Percentiles rank a stretch among this genome's conserved stretches.
phyloP scores from a whole-genome alignment of 2,797 vertebrate genomes.

The Helostoma temminkii region DNA sequence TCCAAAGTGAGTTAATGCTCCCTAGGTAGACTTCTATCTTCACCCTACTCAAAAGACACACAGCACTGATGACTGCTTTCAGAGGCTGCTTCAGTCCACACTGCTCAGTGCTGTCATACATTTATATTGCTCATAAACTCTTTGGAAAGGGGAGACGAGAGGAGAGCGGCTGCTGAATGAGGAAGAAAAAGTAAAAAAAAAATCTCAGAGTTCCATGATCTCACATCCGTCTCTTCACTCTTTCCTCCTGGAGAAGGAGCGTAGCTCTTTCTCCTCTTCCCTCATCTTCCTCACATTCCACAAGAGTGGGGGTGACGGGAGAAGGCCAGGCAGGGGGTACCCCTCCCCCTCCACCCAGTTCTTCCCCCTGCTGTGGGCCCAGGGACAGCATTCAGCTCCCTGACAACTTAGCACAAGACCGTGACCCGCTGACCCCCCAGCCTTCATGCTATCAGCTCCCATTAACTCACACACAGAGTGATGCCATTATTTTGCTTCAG shows the following conservation, averaged over 20 bases:
- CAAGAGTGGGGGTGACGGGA: conserved; percentile 68
- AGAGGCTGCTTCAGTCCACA: conserved; percentile 43
- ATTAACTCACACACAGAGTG: conserved; percentile 89
- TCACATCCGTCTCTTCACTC: conserved; percentile 67
- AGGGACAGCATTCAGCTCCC: conserved; percentile 88
- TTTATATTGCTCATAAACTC: conserved; percentile 51
- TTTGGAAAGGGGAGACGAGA: conserved; percentile 19
- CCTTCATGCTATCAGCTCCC: conserved; percentile 90
- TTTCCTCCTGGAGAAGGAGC: conserved; percentile 43
- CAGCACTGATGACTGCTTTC: conserved; percentile 42
- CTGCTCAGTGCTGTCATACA: conserved; percentile 35
- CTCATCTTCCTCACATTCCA: conserved; percentile 78
- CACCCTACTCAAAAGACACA: conserved; percentile 52
- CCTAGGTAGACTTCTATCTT: conserved; percentile 76
- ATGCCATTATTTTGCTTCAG: conserved; percentile 91
- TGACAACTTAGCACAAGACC: conserved; percentile 87
- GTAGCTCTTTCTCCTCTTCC: conserved; percentile 52
- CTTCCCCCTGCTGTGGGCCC: conserved; percentile 76
- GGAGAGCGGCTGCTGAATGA: conserved; percentile 23
- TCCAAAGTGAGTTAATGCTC: conserved; percentile 81
- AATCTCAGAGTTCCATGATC: conserved; percentile 54
- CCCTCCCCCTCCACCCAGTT: conserved; percentile 65
- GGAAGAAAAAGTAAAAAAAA: conserved; percentile 19
- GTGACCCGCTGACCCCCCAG: conserved; percentile 86
- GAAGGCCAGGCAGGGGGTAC: conserved; percentile 75